These are phyloP conservation scores for Esox lucius DNA, from an alignment of 2,797 vertebrate species.

Conservation along the genomic window DNA sequence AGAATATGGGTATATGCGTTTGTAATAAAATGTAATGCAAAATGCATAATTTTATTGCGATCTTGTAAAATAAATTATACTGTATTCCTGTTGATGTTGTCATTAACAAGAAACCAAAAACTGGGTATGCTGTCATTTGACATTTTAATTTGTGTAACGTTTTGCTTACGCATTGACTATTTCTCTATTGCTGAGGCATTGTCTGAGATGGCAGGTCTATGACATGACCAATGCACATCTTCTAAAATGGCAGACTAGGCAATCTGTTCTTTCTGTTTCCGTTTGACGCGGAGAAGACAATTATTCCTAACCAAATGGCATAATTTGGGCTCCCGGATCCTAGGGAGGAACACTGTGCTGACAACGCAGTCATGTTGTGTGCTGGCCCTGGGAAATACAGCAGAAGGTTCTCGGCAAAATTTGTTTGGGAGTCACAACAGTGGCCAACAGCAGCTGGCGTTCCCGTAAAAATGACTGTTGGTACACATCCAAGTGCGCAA, in stretches of 20 bases:
- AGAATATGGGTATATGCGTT: no score
- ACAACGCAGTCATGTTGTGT: constrained; percentile 26
- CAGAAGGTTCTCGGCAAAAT: constrained; percentile 9
- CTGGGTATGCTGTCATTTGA: no score
- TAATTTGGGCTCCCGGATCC: constrained; percentile 21
- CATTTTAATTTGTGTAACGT: neutral
- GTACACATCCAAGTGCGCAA: neutral
- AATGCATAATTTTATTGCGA: no score
- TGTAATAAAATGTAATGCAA: no score
- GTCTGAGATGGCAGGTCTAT: neutral
- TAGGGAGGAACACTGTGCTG: constrained; percentile 5
- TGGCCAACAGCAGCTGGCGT: constrained; percentile 29
- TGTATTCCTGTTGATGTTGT: no score
- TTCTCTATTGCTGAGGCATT: neutral
- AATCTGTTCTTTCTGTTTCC: constrained; percentile 13
- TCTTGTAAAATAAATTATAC: no score
- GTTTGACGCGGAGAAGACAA: constrained; percentile 17
- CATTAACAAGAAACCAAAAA: no score
- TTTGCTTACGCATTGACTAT: neutral
- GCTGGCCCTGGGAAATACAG: constrained; percentile 1
- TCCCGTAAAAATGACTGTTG: constrained; percentile 23
- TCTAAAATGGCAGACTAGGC: constrained; percentile 7
- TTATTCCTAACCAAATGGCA: constrained; percentile 31
- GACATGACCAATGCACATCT: constrained; percentile 5
- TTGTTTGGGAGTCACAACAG: constrained; percentile 21